Evolutionary conservation across 2,888 invertebrate genomes (phyloP), one percentile per base, ranked within the genome.

Genomic region (Drosophila monieri): DNA sequence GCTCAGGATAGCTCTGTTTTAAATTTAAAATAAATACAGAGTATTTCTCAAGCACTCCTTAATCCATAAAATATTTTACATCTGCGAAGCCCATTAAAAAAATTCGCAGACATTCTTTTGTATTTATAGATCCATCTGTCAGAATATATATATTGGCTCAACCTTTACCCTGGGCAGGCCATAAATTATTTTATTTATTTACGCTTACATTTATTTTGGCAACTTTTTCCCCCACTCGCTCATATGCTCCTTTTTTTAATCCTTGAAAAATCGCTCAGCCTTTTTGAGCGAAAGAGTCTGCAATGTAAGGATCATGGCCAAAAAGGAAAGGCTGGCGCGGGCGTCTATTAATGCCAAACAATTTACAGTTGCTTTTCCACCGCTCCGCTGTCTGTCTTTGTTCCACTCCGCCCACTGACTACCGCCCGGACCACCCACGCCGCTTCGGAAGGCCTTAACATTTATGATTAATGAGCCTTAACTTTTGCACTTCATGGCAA

Each of bases 381-480:
- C 39, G 18, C 32, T 53, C 51, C 25, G 41, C 46, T 41, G 78
- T 71, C 73, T 75, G 39, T 35, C 53, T 53, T 37, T 55, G 61
- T 52, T 51, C 52, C 54, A n/a, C 53, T 21, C 57, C 43, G 44
- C 18, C 2, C 18, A 18, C 18, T 18, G 18, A 18, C 18, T 18
- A 18, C 18, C 18, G 18, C 35, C 32, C 44, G 30, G 41, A 43
- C 53, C 71, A 75, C 78, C 80, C 78, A 80, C 78, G 55, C 67
- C 39, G 57, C 60, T 41, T 30, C 57, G 27, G 58, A 53, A 66
- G 70, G 79, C 67, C 79, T 71, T 66, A 76, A 65, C 62, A 80
- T 84, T 85, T 83, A 85, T 85, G 84, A 85, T 85, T 85, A 85
- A 85, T 84, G 84, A 85, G 84, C 84, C 81, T 85, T 79, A 85